phyloP scores from a whole-genome alignment of 2,797 vertebrate genomes.

The Lutjanus campechanus region DNA sequence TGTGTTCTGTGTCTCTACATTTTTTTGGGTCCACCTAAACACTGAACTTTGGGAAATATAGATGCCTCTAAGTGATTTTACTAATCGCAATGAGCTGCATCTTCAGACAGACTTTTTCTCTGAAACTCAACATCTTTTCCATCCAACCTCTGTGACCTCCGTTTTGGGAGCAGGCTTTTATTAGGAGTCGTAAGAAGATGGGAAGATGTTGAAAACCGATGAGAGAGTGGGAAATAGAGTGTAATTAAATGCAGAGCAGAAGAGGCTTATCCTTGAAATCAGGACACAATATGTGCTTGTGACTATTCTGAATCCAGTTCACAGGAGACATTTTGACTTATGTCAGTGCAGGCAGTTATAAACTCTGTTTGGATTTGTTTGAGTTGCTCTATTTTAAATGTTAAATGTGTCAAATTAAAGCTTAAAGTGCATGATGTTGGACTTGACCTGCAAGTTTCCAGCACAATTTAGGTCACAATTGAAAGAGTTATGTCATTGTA shows the following conservation, averaged over 20 bases:
- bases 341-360: not conserved
- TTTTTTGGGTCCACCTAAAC: too few relatives aligned
- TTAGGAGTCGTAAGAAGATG: conserved; percentile 18
- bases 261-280: conserved; percentile 53
- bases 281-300: conserved; percentile 23
- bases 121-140: conserved; percentile 1
- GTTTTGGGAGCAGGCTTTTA: conserved; percentile 32
- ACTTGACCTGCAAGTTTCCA: not conserved
- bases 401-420: not conserved
- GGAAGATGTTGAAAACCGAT: conserved; percentile 25
- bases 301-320: conserved; percentile 1
- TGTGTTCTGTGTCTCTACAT: too few relatives aligned
- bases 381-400: not conserved
- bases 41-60: not conserved
- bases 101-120: not conserved
- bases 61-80: not conserved
- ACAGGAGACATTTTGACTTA: not conserved
- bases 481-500: too few relatives aligned
- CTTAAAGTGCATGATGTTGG: not conserved
- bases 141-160: conserved; percentile 16
- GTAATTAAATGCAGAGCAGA: conserved; percentile 34
- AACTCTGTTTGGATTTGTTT: not conserved
- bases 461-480: not conserved
- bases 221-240: conserved; percentile 8
- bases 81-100: not conserved